phyloP scores from a whole-genome alignment of 2,113 vertebrate genomes.

The Speoplatyrhinus poulsoni region DNA sequence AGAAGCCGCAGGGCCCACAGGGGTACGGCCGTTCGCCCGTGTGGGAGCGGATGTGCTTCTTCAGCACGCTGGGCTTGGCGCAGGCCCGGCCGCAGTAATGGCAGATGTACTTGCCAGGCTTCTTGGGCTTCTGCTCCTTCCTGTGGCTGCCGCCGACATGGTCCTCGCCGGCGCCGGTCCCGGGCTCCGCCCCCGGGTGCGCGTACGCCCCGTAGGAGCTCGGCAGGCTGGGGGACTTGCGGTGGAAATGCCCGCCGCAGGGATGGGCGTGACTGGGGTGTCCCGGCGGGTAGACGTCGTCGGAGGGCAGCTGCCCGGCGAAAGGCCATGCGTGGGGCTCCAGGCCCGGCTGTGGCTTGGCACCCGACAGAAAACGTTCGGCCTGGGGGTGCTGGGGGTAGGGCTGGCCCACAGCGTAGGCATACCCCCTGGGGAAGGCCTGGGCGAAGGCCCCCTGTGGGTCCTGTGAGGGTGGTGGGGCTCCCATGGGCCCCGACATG shows the following conservation, averaged over 20 bases:
- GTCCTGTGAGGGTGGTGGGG: constrained; percentile 80
- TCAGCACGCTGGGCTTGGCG: constrained; percentile 98
- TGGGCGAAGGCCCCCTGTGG: constrained; percentile 83
- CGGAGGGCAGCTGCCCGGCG: constrained; percentile 87
- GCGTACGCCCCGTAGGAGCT: constrained; percentile 90
- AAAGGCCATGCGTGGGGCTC: constrained; percentile 92
- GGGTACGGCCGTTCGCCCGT: constrained; percentile 96
- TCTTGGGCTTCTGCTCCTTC: constrained; percentile 97
- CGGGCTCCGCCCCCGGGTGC: constrained; percentile 86
- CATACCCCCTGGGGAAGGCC: constrained; percentile 81
- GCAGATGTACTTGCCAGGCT: constrained; percentile 97
- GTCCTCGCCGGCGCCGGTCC: constrained; percentile 14
- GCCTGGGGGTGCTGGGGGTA: constrained; percentile 91
- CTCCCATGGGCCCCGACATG: constrained; percentile 63
- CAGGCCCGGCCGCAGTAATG: constrained; percentile 96
- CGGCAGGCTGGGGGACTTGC: constrained; percentile 89
- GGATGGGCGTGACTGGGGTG: constrained; percentile 87
- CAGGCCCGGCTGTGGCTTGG: constrained; percentile 88
- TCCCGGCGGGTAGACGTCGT: constrained; percentile 85
- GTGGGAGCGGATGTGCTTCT: constrained; percentile 98
- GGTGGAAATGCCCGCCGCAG: constrained; percentile 82
- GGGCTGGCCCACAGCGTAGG: constrained; percentile 88
- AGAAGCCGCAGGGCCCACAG: constrained; percentile 95
- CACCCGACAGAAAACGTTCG: constrained; percentile 85
- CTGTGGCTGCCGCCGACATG: constrained; percentile 85